Percentiles rank a stretch among this genome's conserved stretches.
Conservation (phyloP, 2,113 vertebrate species). For the Rousettus leschenaultii region DNA sequence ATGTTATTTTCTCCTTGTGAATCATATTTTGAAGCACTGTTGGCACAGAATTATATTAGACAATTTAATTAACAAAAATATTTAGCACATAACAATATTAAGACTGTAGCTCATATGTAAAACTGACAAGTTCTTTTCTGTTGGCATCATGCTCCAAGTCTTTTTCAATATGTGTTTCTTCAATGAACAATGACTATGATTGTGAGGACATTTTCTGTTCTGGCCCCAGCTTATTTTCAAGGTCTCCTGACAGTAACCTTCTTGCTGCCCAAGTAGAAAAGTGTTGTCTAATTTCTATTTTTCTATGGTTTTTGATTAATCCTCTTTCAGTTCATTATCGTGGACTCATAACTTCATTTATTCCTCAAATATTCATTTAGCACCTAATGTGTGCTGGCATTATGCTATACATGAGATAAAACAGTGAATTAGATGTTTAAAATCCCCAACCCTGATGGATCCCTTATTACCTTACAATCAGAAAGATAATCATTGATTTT, state of each 20-base stretch:
- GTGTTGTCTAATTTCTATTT: background rate
- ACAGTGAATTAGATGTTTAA: background rate
- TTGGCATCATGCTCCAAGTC: background rate
- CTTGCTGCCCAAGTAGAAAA: background rate
- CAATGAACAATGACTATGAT: background rate
- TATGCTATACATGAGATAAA: background rate
- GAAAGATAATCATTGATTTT: background rate
- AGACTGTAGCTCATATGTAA: background rate
- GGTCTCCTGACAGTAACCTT: background rate
- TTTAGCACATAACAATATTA: conserved; percentile 17
- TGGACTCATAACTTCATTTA: background rate
- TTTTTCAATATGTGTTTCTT: background rate
- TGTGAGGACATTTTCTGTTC: background rate
- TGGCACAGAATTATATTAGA: conserved; percentile 20
- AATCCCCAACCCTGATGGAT: background rate
- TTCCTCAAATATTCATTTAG: conserved; percentile 18
- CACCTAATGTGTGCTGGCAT: background rate
- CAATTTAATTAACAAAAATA: conserved; percentile 50
- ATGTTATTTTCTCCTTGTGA: background rate
- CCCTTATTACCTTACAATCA: background rate
- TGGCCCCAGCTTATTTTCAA: background rate
- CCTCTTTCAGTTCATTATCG: background rate
- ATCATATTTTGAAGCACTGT: conserved; percentile 15
- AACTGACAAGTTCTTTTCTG: background rate
- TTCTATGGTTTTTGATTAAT: background rate